These are phyloP conservation scores for Shargacucullia verbasci DNA, from an alignment of 2,888 invertebrate genomes.

Conservation along the genomic window DNA sequence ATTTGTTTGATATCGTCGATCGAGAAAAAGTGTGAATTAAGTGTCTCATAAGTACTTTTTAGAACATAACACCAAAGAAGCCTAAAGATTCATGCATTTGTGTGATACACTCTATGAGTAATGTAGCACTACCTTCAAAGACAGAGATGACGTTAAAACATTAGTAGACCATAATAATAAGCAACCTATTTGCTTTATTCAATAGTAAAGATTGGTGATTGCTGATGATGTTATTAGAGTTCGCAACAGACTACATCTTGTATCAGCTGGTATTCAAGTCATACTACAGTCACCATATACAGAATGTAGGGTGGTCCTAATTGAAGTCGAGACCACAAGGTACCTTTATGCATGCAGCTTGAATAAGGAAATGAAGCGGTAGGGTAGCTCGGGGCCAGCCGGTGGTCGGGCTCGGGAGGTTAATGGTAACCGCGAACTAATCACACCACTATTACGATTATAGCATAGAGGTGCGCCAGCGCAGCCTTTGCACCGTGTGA, in stretches of 20 bases:
- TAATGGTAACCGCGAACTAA: constrained; percentile 59
- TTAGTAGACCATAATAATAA: background rate
- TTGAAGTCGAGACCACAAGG: constrained; percentile 28
- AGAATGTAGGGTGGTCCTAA: constrained; percentile 22
- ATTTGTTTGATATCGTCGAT: too few relatives aligned
- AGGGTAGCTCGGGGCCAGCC: constrained; percentile 44
- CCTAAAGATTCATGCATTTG: too few relatives aligned
- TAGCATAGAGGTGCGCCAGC: constrained; percentile 55
- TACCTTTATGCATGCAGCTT: constrained; percentile 48
- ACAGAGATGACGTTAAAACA: constrained; percentile 17
- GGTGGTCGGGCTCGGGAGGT: constrained; percentile 59
- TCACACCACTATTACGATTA: constrained; percentile 59
- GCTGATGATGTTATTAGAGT: background rate
- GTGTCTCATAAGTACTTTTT: too few relatives aligned
- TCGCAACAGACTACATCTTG: background rate
- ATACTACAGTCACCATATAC: constrained; percentile 4
- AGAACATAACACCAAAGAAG: too few relatives aligned
- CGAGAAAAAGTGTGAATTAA: too few relatives aligned
- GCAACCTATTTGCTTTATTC: too few relatives aligned
- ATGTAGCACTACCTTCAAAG: constrained; percentile 17
- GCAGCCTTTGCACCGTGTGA: constrained; percentile 59
- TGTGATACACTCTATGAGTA: constrained; percentile 25
- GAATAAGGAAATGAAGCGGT: constrained; percentile 58
- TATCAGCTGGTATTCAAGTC: too few relatives aligned
- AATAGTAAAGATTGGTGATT: background rate